Conservation (phyloP, 2,797 vertebrate species). For the Brachymystax lenok region DNA sequence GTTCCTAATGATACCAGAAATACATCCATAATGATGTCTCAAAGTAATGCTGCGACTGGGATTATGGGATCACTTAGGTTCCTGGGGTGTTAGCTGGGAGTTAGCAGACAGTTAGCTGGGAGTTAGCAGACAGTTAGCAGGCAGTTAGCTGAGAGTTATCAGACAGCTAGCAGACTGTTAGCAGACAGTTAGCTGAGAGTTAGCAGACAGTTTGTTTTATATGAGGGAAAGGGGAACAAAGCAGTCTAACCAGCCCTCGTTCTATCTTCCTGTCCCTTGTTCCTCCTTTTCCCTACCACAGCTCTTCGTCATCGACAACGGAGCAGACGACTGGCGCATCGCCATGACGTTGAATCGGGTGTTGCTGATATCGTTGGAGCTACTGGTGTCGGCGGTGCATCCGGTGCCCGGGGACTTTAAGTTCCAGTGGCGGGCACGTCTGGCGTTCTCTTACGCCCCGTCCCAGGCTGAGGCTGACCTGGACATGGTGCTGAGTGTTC, state of each 20-base stretch:
- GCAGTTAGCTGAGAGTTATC: too few species aligned
- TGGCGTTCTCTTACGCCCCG: slow-evolving; percentile 93
- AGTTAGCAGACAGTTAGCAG: too few species aligned
- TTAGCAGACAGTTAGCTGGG: too few species aligned
- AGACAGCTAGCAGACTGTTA: too few species aligned
- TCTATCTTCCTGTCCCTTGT: slow-evolving; percentile 33
- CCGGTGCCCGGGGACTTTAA: slow-evolving; percentile 89
- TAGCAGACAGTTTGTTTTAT: too few species aligned
- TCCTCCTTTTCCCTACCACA: slow-evolving; percentile 43
- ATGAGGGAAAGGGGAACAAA: too few species aligned
- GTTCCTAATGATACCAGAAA: slow-evolving; percentile 15
- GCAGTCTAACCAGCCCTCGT: slow-evolving; percentile 30
- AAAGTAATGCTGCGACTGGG: slow-evolving; percentile 24
- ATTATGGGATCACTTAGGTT: slow-evolving; percentile 25
- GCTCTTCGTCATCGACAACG: slow-evolving; percentile 97
- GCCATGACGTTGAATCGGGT: slow-evolving; percentile 97
- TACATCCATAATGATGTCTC: background rate
- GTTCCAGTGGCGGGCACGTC: slow-evolving; percentile 93
- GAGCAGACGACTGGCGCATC: slow-evolving; percentile 97
- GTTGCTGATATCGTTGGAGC: slow-evolving; percentile 93
- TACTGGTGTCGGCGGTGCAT: slow-evolving; percentile 96
- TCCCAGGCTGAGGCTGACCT: slow-evolving; percentile 93
- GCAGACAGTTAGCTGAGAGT: too few species aligned
- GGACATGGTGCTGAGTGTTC: slow-evolving; percentile 97
- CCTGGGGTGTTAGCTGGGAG: too few species aligned